These are phyloP conservation scores for Microhierax caerulescens DNA, from an alignment of 2,797 vertebrate species.

Conservation along the genomic window DNA sequence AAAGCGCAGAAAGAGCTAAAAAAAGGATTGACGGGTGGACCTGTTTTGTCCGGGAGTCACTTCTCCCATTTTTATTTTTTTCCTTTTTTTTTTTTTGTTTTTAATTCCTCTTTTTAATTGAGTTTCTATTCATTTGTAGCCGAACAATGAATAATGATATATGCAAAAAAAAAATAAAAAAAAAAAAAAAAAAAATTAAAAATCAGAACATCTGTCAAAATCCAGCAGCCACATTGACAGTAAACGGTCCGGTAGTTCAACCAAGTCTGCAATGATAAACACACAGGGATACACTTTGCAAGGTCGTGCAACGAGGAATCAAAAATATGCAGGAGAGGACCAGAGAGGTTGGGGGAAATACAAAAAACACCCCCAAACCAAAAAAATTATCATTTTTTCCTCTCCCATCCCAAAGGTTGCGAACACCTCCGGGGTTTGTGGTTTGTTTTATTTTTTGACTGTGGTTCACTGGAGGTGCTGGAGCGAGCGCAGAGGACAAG, in stretches of 20 bases:
- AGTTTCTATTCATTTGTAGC: background rate
- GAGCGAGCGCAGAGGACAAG: background rate
- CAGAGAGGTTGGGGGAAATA: background rate
- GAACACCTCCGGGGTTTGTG: background rate
- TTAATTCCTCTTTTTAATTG: background rate
- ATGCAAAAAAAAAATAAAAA: background rate
- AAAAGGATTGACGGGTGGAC: constrained; percentile 72
- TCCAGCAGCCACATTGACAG: constrained; percentile 3
- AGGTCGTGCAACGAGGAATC: background rate
- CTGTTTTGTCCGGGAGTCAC: constrained; percentile 40
- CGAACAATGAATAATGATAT: background rate
- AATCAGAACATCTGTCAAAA: constrained; percentile 64
- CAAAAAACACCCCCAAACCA: background rate
- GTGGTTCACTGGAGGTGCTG: background rate
- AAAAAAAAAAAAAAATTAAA: background rate
- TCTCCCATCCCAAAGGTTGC: background rate
- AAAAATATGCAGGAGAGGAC: background rate
- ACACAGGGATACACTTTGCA: constrained; percentile 30
- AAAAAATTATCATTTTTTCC: background rate
- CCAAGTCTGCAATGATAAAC: constrained; percentile 68
- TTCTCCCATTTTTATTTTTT: background rate
- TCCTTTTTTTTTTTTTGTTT: background rate
- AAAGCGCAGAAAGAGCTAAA: constrained; percentile 80
- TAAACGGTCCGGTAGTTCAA: background rate
- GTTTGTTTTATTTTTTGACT: background rate